These are phyloP conservation scores for Cephus pygmeus DNA, from an alignment of 2,888 invertebrate species.

Conservation along the genomic window DNA sequence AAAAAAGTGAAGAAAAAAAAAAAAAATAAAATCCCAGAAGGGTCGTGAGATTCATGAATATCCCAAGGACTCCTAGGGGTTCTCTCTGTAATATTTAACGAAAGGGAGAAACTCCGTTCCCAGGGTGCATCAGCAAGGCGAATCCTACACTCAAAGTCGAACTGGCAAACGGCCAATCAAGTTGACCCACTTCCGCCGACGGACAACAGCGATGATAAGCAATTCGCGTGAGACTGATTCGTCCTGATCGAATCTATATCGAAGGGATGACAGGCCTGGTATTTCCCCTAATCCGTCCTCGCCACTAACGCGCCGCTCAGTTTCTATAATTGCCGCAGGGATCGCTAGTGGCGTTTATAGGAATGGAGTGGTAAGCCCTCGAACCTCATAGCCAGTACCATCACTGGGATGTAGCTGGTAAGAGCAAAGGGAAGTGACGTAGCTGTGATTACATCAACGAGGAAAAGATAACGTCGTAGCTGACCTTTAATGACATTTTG, in stretches of 20 bases:
- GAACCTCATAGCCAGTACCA: not conserved
- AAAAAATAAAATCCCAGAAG: not conserved
- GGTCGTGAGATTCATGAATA: not conserved
- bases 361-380: not conserved
- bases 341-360: not conserved
- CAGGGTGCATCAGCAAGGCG: conserved; percentile 1
- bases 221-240: conserved; percentile 5
- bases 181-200: conserved; percentile 21
- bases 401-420: not conserved
- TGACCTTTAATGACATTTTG: not conserved
- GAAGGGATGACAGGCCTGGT: not conserved
- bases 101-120: not conserved
- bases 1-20: not conserved
- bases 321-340: not conserved
- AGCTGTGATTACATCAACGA: not conserved
- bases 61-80: not conserved
- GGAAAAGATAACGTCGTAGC: not conserved
- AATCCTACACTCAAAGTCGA: conserved; percentile 7
- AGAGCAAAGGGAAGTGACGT: not conserved
- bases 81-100: not conserved
- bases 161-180: conserved; percentile 25
- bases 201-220: conserved; percentile 3
- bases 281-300: not conserved
- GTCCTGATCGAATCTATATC: not conserved
- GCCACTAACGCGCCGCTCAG: not conserved